Evolutionary conservation across 1,140 invertebrate genomes (phyloP), one percentile per base, ranked within the genome.

Genomic region (Dufourea novaeangliae): DNA sequence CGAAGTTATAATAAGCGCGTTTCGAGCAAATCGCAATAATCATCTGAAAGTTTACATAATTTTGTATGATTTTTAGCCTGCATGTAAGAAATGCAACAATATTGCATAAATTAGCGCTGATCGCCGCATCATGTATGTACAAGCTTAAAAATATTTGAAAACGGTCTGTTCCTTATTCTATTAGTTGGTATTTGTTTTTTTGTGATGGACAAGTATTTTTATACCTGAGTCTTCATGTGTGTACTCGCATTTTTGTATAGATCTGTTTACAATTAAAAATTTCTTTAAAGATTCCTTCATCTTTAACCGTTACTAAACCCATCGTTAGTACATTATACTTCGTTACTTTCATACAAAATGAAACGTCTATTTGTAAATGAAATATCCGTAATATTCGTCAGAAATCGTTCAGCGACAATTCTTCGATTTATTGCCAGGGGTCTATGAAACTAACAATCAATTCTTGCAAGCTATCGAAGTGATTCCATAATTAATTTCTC

Each of bases 41-140:
- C 27, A 39, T 54, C 57, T 69, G 44, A 63, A 85, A 80, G 37
- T 73, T 71, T 80, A 73, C 61, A 74, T 61, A 85, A 75, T 70
- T 86, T 62, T 82, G 68, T 84, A 46, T 82, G 1, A 61, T 88
- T 87, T 88, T 57, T 84, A 88, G 88, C 80, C 80, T 50, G 71
- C 78, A 29, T 90, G 87, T 80, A 88, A 57, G 46, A 90, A 86
- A 75, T 88, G 87, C 82, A 86, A 78, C 62, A 67, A 63, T 61
- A 29, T 78, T 54, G 27, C 62, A 72, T 86, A 82, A 87, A 69
- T 78, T 77, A 61, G 44, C 46, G 39, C 72, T 46, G 27, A 73
- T 52, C 64, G 29, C n/a, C 29, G n/a, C 32, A 64, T 12, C 12
- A 27, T 41, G 29, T 34, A 27, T 41, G 29, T 34, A 22, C 32